phyloP scores from a whole-genome alignment of 2,888 invertebrate species.

The Dolichopus griseipennis region DNA sequence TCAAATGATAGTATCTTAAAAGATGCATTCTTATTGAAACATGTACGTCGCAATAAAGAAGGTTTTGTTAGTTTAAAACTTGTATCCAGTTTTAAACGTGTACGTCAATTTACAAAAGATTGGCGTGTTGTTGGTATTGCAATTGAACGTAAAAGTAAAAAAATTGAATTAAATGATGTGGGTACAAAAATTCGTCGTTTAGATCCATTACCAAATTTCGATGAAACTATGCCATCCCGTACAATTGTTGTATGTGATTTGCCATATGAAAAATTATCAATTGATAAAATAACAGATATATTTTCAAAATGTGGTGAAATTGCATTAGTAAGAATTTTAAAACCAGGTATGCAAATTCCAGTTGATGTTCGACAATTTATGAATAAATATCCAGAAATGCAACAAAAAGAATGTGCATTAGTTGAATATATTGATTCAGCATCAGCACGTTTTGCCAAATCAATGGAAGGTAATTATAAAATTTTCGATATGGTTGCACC shows the following conservation, averaged over 20 bases:
- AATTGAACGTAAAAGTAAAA: slow-evolving; percentile 62
- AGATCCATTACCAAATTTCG: slow-evolving; percentile 78
- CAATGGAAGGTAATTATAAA: slow-evolving; percentile 55
- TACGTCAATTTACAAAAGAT: slow-evolving; percentile 88
- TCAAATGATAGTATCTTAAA: slow-evolving; percentile 91
- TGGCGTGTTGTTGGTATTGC: slow-evolving; percentile 89
- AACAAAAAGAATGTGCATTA: slow-evolving; percentile 77
- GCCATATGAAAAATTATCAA: slow-evolving; percentile 74
- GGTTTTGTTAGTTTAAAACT: slow-evolving; percentile 91
- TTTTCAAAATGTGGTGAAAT: slow-evolving; percentile 86
- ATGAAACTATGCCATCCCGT: slow-evolving; percentile 86
- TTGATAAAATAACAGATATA: slow-evolving; percentile 84
- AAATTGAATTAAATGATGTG: slow-evolving; percentile 79
- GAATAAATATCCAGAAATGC: slow-evolving; percentile 81
- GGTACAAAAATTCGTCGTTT: slow-evolving; percentile 82
- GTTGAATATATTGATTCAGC: slow-evolving; percentile 86
- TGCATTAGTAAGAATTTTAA: slow-evolving; percentile 73
- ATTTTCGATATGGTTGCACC: slow-evolving; percentile 73
- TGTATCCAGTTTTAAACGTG: slow-evolving; percentile 89
- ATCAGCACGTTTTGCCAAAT: slow-evolving; percentile 71
- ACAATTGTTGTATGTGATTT: slow-evolving; percentile 82
- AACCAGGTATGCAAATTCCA: slow-evolving; percentile 83
- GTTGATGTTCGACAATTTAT: slow-evolving; percentile 85
- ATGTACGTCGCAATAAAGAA: slow-evolving; percentile 89
- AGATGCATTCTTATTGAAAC: slow-evolving; percentile 90